A percentile compares a stretch with the other conserved stretches of the same genome.
Evolutionary conservation across 2,113 vertebrate species (phyloP).

Genomic region (Dicerorhinus sumatrensis): DNA sequence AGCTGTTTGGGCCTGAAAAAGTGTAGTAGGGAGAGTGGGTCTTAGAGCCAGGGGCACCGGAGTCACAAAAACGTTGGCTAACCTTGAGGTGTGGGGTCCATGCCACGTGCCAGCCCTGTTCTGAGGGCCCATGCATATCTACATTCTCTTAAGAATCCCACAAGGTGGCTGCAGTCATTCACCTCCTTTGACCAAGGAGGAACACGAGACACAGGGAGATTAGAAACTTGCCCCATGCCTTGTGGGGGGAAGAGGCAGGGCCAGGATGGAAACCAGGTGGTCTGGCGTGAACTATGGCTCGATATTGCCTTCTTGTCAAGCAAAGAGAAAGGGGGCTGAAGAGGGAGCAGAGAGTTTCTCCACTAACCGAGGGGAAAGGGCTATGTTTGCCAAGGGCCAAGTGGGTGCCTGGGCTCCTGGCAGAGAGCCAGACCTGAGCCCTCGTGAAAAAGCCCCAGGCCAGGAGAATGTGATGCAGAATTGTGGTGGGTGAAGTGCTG

Average conservation of each 20-base stretch:
- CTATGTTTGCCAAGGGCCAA: neutral
- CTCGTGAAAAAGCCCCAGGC: neutral
- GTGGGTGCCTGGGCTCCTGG: neutral
- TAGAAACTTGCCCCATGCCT: neutral
- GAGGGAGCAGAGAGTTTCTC: neutral
- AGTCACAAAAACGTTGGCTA: neutral
- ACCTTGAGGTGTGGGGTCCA: fast-evolving
- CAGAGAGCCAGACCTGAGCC: neutral
- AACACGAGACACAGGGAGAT: fast-evolving
- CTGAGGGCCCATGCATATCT: fast-evolving
- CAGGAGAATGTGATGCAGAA: fast-evolving
- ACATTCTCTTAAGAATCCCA: too few species aligned
- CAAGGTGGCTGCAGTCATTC: fast-evolving
- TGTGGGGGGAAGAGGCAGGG: neutral
- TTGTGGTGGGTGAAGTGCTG: fast-evolving
- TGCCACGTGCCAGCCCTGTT: fast-evolving
- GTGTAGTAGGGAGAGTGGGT: fast-evolving
- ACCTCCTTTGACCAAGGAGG: neutral
- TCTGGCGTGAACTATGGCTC: neutral
- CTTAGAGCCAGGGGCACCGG: neutral
- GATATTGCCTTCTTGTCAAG: neutral
- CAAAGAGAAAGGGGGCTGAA: too few species aligned
- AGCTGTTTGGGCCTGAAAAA: neutral
- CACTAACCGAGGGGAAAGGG: neutral
- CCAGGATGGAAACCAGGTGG: neutral